These are phyloP conservation scores for Leptestheria dahalacensis DNA, from an alignment of 1,140 invertebrate genomes.

Conservation along the genomic window DNA sequence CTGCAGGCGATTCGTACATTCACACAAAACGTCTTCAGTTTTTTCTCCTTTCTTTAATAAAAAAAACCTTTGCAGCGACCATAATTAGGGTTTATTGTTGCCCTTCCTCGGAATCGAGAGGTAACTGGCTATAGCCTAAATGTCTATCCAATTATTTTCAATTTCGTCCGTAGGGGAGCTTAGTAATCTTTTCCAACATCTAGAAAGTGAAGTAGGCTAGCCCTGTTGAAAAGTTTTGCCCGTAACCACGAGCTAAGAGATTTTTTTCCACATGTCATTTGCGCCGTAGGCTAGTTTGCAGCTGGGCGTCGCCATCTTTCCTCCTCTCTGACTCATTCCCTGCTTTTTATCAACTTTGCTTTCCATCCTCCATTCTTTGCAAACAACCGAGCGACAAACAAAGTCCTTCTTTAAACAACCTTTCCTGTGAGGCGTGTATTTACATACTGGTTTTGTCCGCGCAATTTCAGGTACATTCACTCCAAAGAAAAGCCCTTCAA, in stretches of 20 bases:
- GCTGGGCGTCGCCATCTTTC: neutral
- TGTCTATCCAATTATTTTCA: neutral
- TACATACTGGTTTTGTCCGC: too few species aligned
- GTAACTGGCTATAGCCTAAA: neutral
- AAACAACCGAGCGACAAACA: neutral
- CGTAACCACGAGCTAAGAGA: too few species aligned
- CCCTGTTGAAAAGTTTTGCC: too few species aligned
- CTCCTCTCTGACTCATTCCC: neutral
- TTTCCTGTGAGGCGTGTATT: too few species aligned
- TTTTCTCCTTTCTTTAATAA: neutral
- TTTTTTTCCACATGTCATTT: neutral
- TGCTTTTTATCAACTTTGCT: neutral
- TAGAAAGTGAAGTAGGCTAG: too few species aligned
- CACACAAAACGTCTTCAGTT: neutral
- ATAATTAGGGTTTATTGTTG: neutral
- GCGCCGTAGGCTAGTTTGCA: neutral
- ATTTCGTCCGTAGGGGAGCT: too few species aligned
- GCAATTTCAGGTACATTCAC: constrained; percentile 67
- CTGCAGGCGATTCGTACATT: too few species aligned
- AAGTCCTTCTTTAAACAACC: too few species aligned
- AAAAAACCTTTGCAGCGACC: neutral
- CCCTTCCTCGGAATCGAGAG: neutral
- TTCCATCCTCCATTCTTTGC: constrained; percentile 2
- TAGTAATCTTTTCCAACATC: too few species aligned
- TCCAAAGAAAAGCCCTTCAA: constrained; percentile 95